Evolutionary conservation across 64 coral and sea anemone genomes (phyloP), one percentile per base, ranked within the genome.

Genomic region (Actinia equina): DNA sequence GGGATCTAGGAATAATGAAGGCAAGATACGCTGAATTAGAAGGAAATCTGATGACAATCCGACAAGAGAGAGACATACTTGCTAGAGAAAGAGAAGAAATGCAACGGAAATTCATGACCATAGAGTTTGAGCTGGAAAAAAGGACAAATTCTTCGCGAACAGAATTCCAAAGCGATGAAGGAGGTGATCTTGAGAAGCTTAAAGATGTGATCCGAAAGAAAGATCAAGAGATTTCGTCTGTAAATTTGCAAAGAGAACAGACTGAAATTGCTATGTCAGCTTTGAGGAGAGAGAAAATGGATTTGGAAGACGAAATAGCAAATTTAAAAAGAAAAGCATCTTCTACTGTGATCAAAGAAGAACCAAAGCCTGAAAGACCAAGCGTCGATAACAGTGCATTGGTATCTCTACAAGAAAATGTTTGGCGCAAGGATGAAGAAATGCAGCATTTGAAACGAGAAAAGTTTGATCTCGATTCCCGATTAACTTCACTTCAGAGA

Each of bases 241-340:
- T 88, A 30, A 93, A 84, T 11, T 86, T 93, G 26, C 87, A 98
- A 67, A 91, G 93, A 88, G 91, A 98, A 59, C 54, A 86, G 83
- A 80, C 88, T 27, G 91, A 98, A 59, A 80, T 98, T 6, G 88
- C 62, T 77, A 49, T 92, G 30, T 95, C 94, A 44, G 84, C 90
- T 7, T 78, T 89, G 44, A 95, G 74, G 64, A 87, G 94, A 53
- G 94, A 92, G 74, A 95, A 92, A 53, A 86, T 61, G 25, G 94
- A 92, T 37, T 83, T 95, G 26, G 90, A 95, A 87, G 91, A 95
- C 51, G 94, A 92, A 86, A 58, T 95, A 84, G 79, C 79, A 18
- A 82, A 85, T 55, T 67, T 95, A 20, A 95, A 92, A 69, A 86
- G 87, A 15, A 76, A 59, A 17, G 12, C 83, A 17, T 56, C 86